A percentile compares a stretch with the other conserved stretches of the same genome.
These are phyloP conservation scores for Irena cyanogastra DNA, from an alignment of 2,113 vertebrate species.

Conservation along the genomic window DNA sequence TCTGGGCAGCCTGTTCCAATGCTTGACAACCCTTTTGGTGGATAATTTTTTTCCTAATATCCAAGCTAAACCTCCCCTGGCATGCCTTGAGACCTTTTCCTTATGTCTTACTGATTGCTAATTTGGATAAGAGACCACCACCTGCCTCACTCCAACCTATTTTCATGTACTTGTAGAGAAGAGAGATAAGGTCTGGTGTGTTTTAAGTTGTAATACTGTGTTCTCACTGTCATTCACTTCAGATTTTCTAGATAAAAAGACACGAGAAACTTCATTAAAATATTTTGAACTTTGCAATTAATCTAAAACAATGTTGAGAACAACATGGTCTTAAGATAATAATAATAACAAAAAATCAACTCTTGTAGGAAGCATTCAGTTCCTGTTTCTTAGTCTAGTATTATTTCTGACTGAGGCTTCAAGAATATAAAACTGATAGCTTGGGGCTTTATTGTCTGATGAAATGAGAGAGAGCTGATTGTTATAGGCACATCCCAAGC, in stretches of 20 bases:
- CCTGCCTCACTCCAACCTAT: not conserved
- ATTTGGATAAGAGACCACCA: not conserved
- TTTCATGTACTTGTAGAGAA: not conserved
- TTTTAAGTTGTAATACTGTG: not conserved
- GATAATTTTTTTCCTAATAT: not conserved
- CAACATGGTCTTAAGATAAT: not conserved
- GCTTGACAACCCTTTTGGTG: not conserved
- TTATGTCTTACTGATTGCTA: not conserved
- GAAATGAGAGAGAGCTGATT: not conserved
- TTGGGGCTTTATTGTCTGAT: not conserved
- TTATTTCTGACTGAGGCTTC: not conserved
- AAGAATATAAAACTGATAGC: not conserved
- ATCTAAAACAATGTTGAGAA: not conserved
- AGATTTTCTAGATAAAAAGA: not conserved
- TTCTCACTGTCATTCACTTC: not conserved
- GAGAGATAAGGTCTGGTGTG: not conserved
- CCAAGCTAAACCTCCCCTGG: not conserved
- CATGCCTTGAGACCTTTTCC: not conserved
- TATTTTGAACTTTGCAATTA: not conserved
- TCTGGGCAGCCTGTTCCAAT: not conserved
- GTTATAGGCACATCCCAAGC: not conserved
- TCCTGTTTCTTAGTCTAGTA: not conserved
- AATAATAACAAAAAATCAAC: not conserved
- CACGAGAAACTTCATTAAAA: not conserved
- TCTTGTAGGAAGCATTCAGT: not conserved